Evolutionary conservation across 2,113 vertebrate species (phyloP), one percentile per base, ranked within the genome.

Genomic region (Leiothrix lutea): DNA sequence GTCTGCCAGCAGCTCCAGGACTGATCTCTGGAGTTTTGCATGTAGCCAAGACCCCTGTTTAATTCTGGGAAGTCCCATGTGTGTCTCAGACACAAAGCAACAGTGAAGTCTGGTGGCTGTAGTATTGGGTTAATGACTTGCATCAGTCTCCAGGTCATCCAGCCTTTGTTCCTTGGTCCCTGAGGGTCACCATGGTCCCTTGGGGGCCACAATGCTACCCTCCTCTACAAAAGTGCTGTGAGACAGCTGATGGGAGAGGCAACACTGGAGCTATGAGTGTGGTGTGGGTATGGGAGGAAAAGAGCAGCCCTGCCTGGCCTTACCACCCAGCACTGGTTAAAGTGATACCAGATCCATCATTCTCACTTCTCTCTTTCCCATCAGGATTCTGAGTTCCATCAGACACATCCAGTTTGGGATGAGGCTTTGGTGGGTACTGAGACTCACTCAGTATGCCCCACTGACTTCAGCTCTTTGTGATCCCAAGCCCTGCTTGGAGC

Each of bases 381-480:
- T 18, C 17, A 35, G 24, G 17, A 21, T 18, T 88, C 28, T 66
- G 33, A 58, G 25, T 77, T 38, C 38, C 33, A 25, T 58, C 20
- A 87, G 65, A 62, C 2, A 35, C 0, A 0, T 4, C 8, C n/a
- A 18, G 10, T 33, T 40, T 1, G 8, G 31, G 11, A 33, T 1
- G 1, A 88, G 33, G 22, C 45, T 40, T 31, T 0, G 0, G 6
- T 60, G 42, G 45, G 24, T n/a, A 38, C 1, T 2, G 4, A 21
- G 13, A 13, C 7, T 82, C 38, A 20, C 47, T 9, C 4, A 8
- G 18, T 3, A 2, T 5, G 5, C n/a, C 0, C 0, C 44, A 20
- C 24, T 64, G 29, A 62, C 26, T 84, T 44, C 0, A 5, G 17
- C 51, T 62, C 9, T 8, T 8, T 67, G 29, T 79, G 51, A 51